Base-by-base conservation (phyloP, 2,113 vertebrate species). In the Apistogramma diplotaenia region DNA sequence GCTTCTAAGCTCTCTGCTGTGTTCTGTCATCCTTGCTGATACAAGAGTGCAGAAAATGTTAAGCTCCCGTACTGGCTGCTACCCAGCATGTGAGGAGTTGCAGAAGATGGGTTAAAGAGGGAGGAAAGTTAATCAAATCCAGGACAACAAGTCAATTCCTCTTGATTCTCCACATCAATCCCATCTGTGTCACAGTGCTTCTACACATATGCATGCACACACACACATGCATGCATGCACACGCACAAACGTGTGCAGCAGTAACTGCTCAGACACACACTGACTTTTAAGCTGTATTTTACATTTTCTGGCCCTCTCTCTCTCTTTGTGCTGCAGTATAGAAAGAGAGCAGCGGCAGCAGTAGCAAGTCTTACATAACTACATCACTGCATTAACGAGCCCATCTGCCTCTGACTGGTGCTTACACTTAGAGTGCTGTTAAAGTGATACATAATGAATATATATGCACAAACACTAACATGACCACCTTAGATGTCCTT, bases 371-470 rank as follows among this genome's bases (percentile, higher is more conserved):
- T 94, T 93, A 91, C 87, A 88, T 93, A 93, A 93, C 88, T 19
- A 85, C 89, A 91, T 90, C 89, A 82, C 91, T 92, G 91, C 91
- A 92, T 93, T 93, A 93, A 90, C 83, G 43, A 90, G 87, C 87
- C 93, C 93, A 92, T 93, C 93, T 93, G 93, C 90, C 83, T 85
- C 85, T 74, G 78, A 90, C 85, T 90, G 87, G 76, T 90, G 82
- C 87, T 89, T 72, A 82, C 78, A 74, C 79, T 83, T 76, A 79
- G 35, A 73, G 71, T 62, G 62, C 65, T 53, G 54, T 85, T 83
- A 55, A 73, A 85, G 85, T 61, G 58, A 82, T 35, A 51, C 78
- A 55, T 81, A 23, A 71, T 74, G 54, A 76, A 75, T 37, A 71
- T 57, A 61, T 73, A 70, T 13, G 59, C 67, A 65, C 65, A 75